These are phyloP conservation scores for Polia nebulosa DNA, from an alignment of 2,888 invertebrate species.

Conservation along the genomic window DNA sequence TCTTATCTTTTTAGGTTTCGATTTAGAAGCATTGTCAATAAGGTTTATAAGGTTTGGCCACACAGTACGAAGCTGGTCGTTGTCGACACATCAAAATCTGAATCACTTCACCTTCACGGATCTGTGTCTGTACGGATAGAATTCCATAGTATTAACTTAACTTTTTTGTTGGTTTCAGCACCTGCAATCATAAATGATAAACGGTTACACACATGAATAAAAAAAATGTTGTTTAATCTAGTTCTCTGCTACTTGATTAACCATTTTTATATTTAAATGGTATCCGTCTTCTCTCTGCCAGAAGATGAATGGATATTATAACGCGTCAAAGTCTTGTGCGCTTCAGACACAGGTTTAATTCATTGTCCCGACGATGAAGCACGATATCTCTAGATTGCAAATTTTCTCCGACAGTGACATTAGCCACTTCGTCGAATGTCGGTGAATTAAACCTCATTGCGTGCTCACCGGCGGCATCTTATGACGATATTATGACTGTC, in stretches of 20 bases:
- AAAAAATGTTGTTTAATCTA: background rate
- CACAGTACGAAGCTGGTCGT: too few species aligned
- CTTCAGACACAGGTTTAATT: slow-evolving; percentile 62
- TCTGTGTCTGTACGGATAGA: too few species aligned
- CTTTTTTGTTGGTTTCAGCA: too few species aligned
- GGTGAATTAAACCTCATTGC: slow-evolving; percentile 69
- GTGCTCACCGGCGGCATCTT: slow-evolving; percentile 66
- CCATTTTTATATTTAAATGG: slow-evolving; percentile 38
- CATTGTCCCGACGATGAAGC: slow-evolving; percentile 67
- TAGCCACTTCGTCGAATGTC: slow-evolving; percentile 64
- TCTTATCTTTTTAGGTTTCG: too few species aligned
- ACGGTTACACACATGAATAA: too few species aligned
- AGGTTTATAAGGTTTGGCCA: too few species aligned
- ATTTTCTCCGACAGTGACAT: slow-evolving; percentile 48
- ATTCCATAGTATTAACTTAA: too few species aligned
- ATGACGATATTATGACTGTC: slow-evolving; percentile 69
- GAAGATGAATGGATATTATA: slow-evolving; percentile 68
- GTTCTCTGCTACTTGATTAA: background rate
- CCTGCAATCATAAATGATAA: too few species aligned
- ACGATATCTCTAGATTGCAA: slow-evolving; percentile 69
- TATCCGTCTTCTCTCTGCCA: slow-evolving; percentile 64
- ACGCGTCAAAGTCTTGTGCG: slow-evolving; percentile 32
- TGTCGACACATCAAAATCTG: too few species aligned
- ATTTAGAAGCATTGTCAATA: too few species aligned
- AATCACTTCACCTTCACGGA: too few species aligned